Evolutionary conservation across 2,888 invertebrate genomes (phyloP).

Genomic region (Scotopteryx bipunctaria): DNA sequence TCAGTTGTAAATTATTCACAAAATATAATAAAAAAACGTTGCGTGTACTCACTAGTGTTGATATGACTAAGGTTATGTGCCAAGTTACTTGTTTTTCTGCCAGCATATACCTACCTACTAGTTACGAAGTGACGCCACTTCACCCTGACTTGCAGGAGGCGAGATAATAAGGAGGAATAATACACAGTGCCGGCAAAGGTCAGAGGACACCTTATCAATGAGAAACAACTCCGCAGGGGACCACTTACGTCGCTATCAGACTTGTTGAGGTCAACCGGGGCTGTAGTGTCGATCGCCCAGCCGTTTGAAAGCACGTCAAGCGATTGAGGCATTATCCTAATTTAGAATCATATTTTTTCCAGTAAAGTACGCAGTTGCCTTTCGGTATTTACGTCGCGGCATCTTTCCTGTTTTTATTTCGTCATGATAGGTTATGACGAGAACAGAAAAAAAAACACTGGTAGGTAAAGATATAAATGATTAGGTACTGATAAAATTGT

Average conservation of each 20-base stretch:
- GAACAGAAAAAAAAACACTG: too few relatives aligned
- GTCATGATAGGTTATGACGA: too few relatives aligned
- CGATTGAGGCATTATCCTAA: slow-evolving; percentile 61
- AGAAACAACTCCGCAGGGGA: slow-evolving; percentile 79
- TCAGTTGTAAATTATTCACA: too few relatives aligned
- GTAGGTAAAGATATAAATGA: too few relatives aligned
- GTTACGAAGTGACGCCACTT: slow-evolving; percentile 30
- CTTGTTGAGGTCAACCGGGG: slow-evolving; percentile 71
- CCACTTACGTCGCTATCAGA: slow-evolving; percentile 76
- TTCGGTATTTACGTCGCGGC: slow-evolving; percentile 36
- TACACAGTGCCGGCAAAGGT: slow-evolving; percentile 49
- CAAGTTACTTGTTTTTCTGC: background rate
- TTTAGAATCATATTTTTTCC: slow-evolving; percentile 17
- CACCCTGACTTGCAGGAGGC: slow-evolving; percentile 29
- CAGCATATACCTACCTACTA: slow-evolving; percentile 5
- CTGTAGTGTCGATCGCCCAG: slow-evolving; percentile 75
- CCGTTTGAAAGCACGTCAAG: slow-evolving; percentile 64
- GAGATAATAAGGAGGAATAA: slow-evolving; percentile 45
- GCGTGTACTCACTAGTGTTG: background rate
- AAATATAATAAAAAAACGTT: background rate
- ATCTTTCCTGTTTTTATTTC: slow-evolving; percentile 20
- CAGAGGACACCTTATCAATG: slow-evolving; percentile 60
- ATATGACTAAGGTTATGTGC: background rate
- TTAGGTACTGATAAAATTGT: too few relatives aligned
- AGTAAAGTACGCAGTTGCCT: slow-evolving; percentile 37